Evolutionary conservation across 2,113 vertebrate genomes (phyloP), one percentile per base, ranked within the genome.

Genomic region (Clarias gariepinus): DNA sequence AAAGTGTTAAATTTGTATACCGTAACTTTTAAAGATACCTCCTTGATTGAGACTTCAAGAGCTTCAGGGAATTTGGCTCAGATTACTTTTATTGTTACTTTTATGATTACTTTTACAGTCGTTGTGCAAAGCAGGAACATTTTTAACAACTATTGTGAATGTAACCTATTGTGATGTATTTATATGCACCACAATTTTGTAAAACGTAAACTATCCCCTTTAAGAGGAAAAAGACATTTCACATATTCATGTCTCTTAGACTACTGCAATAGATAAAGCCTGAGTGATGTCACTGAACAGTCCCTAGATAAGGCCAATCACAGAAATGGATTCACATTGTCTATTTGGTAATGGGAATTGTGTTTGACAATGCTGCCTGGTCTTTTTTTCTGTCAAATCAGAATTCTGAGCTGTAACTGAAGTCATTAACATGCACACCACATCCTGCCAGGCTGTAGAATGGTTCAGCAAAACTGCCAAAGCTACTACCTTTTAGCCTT

Each of bases 401-500:
- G 78, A 81, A 81, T 81, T 81, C 57, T 41, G 6, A 81, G 78
- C 57, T 61, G 19, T 61, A 81, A 81, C 15, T 81, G 78, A 61
- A 60, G 28, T 11, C 78, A 36, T 80, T 60, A 80, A 61, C 57
- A 81, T 81, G 30, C 78, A 81, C 57, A 81, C 78, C 21, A 41
- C 78, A 81, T 41, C 36, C 33, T 61, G 78, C 11, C 57, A 25
- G 57, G 57, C 21, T 23, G 78, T 33, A 81, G 52, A 78, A 78
- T 28, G 78, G 36, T 81, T 81, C 33, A 61, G 30, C 30, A 81
- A 30, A 81, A 36, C 78, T 81, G 78, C 33, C 57, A 61, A 81
- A 81, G 57, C 57, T 41, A 41, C 19, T 41, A 33, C 21, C 30
- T 81, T 61, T 55, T 57, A 57, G 52, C 52, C n/a, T 78, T 18